Conservation (phyloP, 2,888 invertebrate genomes). For the Drosophila acutilabella region DNA sequence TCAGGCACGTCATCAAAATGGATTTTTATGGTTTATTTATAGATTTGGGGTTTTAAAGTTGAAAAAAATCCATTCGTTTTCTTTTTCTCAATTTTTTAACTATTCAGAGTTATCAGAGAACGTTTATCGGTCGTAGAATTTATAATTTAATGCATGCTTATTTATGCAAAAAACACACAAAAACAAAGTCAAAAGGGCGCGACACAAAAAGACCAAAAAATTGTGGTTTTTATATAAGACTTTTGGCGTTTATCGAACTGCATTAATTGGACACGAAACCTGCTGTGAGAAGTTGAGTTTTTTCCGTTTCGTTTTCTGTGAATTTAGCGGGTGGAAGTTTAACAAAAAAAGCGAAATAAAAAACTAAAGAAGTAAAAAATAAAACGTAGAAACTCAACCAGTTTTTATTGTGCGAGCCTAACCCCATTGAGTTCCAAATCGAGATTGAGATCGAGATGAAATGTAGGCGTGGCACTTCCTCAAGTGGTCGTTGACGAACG, state of each 20-base stretch:
- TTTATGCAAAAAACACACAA: slow-evolving; percentile 57
- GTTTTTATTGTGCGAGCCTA: slow-evolving; percentile 38
- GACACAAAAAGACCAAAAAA: slow-evolving; percentile 32
- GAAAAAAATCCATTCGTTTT: slow-evolving; percentile 16
- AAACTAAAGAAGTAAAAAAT: background rate
- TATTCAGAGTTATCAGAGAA: slow-evolving; percentile 49
- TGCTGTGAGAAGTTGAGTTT: slow-evolving; percentile 49
- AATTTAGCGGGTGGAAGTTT: slow-evolving; percentile 66
- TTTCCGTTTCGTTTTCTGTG: slow-evolving; percentile 33
- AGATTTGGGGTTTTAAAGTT: slow-evolving; percentile 28
- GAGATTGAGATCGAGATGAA: slow-evolving; percentile 30
- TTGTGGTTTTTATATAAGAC: slow-evolving; percentile 22
- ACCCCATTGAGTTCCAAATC: slow-evolving; percentile 27
- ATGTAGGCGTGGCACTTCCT: slow-evolving; percentile 61
- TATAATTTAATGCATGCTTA: slow-evolving; percentile 44
- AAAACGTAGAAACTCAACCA: slow-evolving; percentile 32
- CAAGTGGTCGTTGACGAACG: slow-evolving; percentile 41
- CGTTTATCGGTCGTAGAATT: slow-evolving; percentile 58
- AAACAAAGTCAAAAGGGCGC: slow-evolving; percentile 58
- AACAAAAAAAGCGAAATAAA: background rate
- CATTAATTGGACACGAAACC: slow-evolving; percentile 75
- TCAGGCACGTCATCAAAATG: slow-evolving; percentile 37
- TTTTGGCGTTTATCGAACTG: slow-evolving; percentile 48
- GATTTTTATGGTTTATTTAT: slow-evolving; percentile 43
- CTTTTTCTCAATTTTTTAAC: slow-evolving; percentile 3